Evolutionary conservation across 2,113 vertebrate species (phyloP).

Genomic region (Tiliqua scincoides): DNA sequence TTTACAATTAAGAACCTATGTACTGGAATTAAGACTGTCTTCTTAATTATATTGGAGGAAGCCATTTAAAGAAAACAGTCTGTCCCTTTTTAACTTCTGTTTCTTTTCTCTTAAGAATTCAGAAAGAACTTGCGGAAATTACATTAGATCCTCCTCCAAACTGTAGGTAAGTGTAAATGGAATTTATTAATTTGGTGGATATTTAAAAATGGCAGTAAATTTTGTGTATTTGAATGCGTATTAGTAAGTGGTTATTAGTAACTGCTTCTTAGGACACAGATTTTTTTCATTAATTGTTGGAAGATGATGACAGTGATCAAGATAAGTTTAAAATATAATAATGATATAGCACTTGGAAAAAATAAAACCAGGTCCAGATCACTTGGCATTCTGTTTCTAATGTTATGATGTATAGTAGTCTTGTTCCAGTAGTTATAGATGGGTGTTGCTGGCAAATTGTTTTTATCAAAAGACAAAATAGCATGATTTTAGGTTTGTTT

Average conservation of each 20-base stretch:
- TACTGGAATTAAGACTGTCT: conserved; percentile 9
- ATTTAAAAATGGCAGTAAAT: neutral
- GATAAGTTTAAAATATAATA: conserved; percentile 21
- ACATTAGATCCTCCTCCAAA: conserved; percentile 98
- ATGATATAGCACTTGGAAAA: neutral
- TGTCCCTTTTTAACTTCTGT: conserved; percentile 45
- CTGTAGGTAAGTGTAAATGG: conserved; percentile 90
- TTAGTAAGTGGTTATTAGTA: neutral
- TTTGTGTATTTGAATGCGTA: conserved; percentile 27
- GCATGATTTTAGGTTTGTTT: conserved; percentile 31
- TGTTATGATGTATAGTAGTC: conserved; percentile 38
- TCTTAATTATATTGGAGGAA: conserved; percentile 30
- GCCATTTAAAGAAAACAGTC: neutral
- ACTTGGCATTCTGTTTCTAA: conserved; percentile 52
- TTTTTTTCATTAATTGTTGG: neutral
- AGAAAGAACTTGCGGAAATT: conserved; percentile 98
- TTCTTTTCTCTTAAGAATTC: conserved; percentile 85
- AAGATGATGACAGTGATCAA: conserved; percentile 5
- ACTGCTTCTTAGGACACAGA: conserved; percentile 12
- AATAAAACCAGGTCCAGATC: conserved; percentile 10
- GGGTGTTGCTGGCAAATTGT: conserved; percentile 43
- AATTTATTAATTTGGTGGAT: neutral
- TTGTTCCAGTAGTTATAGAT: conserved; percentile 31
- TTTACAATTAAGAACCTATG: conserved; percentile 10
- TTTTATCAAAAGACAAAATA: conserved; percentile 33